A percentile compares a stretch with the other conserved stretches of the same genome.
Evolutionary conservation across 2,888 invertebrate species (phyloP).

Genomic region (Luperina nickerlii): DNA sequence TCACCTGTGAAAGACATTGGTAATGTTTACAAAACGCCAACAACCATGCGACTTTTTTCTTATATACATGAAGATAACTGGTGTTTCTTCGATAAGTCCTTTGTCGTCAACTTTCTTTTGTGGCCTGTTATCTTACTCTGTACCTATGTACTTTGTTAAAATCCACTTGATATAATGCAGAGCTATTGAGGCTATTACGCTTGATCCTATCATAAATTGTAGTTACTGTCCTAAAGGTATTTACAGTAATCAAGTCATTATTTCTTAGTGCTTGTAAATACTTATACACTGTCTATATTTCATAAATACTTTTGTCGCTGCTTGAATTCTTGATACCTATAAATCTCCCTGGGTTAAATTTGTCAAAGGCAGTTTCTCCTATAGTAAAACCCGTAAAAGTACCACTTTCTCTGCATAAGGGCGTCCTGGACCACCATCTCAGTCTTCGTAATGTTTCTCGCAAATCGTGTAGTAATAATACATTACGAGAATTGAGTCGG

Average conservation of each 20-base stretch:
- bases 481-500: slow-evolving; percentile 60
- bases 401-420: slow-evolving; percentile 20
- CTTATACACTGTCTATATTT: neutral
- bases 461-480: slow-evolving; percentile 68
- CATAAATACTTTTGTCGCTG: neutral
- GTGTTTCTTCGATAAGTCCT: slow-evolving; percentile 48
- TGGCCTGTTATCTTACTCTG: slow-evolving; percentile 28
- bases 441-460: slow-evolving; percentile 49
- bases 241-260: neutral
- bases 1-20: slow-evolving; percentile 70
- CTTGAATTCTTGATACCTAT: neutral
- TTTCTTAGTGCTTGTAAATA: neutral
- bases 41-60: slow-evolving; percentile 66
- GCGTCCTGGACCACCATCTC: slow-evolving; percentile 51
- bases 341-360: neutral
- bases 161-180: slow-evolving; percentile 35
- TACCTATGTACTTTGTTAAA: slow-evolving; percentile 29
- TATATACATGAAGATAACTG: slow-evolving; percentile 53
- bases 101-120: slow-evolving; percentile 49
- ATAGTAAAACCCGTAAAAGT: slow-evolving; percentile 5
- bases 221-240: neutral
- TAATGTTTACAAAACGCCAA: slow-evolving; percentile 65
- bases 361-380: neutral
- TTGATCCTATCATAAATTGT: slow-evolving; percentile 1
- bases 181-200: slow-evolving; percentile 12